Percentiles rank a stretch among this genome's conserved stretches.
These are phyloP conservation scores for Drosophila chauvacae DNA, from an alignment of 1,140 invertebrate species.

Conservation along the genomic window DNA sequence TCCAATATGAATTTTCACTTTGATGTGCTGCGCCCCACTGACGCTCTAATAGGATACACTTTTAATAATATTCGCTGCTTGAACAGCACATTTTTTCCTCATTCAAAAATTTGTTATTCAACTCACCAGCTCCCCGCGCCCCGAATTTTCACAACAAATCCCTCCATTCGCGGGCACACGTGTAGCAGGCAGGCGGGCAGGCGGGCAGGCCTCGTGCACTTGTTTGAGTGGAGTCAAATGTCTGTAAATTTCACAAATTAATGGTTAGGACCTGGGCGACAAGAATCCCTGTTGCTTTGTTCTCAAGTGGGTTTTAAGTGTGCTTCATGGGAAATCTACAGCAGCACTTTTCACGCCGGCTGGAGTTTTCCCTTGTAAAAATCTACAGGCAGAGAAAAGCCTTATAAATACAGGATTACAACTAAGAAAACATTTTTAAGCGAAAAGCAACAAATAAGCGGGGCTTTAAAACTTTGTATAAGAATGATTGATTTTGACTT, in stretches of 20 bases:
- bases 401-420: background rate
- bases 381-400: background rate
- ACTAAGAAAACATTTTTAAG: background rate
- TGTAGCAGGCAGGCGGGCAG: background rate
- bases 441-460: background rate
- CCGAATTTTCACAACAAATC: background rate
- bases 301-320: conserved; percentile 22
- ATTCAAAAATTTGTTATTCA: conserved; percentile 29
- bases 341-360: conserved; percentile 43
- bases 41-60: conserved; percentile 41
- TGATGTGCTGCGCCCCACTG: conserved; percentile 44
- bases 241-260: conserved; percentile 58
- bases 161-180: conserved; percentile 15
- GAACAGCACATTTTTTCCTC: conserved; percentile 31
- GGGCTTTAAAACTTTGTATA: background rate
- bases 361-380: background rate
- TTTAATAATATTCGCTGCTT: conserved; percentile 65
- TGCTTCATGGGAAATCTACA: conserved; percentile 28
- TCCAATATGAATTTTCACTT: conserved; percentile 47
- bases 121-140: conserved; percentile 1
- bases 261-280: conserved; percentile 44
- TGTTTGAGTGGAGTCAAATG: conserved; percentile 43
- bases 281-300: conserved; percentile 33
- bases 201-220: conserved; percentile 1
- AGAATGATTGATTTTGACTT: background rate